Evolutionary conservation across 2,797 vertebrate species (phyloP), one percentile per base, ranked within the genome.

Genomic region (Danio tinwini): DNA sequence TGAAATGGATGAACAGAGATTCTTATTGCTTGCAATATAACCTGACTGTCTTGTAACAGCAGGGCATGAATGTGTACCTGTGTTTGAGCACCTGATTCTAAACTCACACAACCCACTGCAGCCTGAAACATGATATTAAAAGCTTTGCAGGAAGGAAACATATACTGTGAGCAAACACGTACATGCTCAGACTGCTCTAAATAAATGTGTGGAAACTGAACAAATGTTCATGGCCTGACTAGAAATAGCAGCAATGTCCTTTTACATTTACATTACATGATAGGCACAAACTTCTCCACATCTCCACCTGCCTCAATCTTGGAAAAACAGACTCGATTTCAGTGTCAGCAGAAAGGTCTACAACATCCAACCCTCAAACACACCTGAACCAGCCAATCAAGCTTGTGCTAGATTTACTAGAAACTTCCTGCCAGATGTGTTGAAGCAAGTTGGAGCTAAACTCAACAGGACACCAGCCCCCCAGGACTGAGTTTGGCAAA

Each of bases 261-360:
- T 11, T 68, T 19, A 13, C 0, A n/a, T 53, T 55, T n/a, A 11
- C 14, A 69, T 53, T 53, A 53, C 7, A 53, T 40, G 40, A 71
- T 40, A 8, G 50, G 13, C 50, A n/a, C n/a, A n/a, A n/a, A n/a
- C n/a, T n/a, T n/a, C n/a, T n/a, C n/a, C n/a, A n/a, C n/a, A n/a
- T 44, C 39, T 44, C 69, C 39, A 19, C n/a, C 40, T 64, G 62
- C n/a, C 52, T 56, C n/a, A 71, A 56, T 72, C 17, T 72, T 44
- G 40, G 52, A 72, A 29, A 56, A 72, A n/a, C n/a, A n/a, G 52
- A 44, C 12, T 71, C 0, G 4, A 40, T 63, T 10, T 3, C n/a
- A n/a, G 2, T 39, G 37, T 39, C 0, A 10, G 8, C 40, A 45
- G 40, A 71, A 56, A 55, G 44, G 47, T 40, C 56, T 52, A 37